Evolutionary conservation across 1,140 invertebrate species (phyloP).

Genomic region (Ceratina japonica): DNA sequence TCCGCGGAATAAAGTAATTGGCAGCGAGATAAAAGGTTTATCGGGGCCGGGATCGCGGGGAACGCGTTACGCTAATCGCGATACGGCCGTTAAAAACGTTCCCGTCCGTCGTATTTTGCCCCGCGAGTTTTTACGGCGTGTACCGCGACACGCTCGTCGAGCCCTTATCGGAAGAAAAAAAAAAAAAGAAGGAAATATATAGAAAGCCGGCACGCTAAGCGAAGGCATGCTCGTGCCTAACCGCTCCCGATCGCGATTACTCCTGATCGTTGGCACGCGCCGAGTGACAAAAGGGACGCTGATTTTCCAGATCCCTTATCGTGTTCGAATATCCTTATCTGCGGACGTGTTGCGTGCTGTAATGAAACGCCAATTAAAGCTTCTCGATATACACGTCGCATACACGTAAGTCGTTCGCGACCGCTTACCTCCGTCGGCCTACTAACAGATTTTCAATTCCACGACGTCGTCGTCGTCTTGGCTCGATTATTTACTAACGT

Average conservation of each 20-base stretch:
- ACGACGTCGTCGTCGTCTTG: no score
- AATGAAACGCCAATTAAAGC: no score
- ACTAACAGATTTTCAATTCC: no score
- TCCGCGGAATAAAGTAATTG: conserved; percentile 68
- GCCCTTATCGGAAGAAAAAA: conserved; percentile 46
- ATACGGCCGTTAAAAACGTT: conserved; percentile 46
- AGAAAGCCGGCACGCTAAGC: conserved; percentile 43
- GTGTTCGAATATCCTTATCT: background rate
- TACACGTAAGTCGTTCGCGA: no score
- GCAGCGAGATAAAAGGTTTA: background rate
- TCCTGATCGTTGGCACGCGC: conserved; percentile 1
- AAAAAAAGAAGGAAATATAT: conserved; percentile 14
- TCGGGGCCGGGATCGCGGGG: conserved; percentile 60
- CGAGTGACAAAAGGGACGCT: conserved; percentile 21
- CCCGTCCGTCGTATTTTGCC: conserved; percentile 42
- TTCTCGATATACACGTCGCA: no score
- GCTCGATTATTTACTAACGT: no score
- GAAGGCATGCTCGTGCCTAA: conserved; percentile 24
- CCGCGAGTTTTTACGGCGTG: conserved; percentile 52
- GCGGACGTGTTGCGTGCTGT: no score
- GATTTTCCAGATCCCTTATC: conserved; percentile 4
- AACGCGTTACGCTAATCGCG: conserved; percentile 71
- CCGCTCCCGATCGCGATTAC: conserved; percentile 38
- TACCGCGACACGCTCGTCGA: conserved; percentile 45
- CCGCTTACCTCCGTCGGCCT: no score